phyloP scores from a whole-genome alignment of 2,797 vertebrate genomes.

The Darevskia nairensis region DNA sequence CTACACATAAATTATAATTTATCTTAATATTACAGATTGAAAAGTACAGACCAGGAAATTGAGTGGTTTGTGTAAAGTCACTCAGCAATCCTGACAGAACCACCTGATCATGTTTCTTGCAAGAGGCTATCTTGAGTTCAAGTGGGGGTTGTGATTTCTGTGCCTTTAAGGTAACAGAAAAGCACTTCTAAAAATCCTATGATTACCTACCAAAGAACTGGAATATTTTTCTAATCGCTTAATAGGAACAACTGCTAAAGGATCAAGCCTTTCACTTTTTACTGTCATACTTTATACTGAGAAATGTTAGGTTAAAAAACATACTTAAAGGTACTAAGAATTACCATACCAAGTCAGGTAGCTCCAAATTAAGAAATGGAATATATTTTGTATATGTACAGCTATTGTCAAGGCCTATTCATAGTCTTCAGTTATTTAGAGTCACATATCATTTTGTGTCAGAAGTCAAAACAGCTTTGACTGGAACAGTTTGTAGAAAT shows the following conservation, averaged over 20 bases:
- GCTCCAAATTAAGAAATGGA: not conserved
- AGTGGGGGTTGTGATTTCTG: not conserved
- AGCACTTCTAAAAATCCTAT: not conserved
- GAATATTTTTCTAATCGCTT: not conserved
- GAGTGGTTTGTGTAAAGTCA: conserved; percentile 19
- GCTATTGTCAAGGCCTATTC: not conserved
- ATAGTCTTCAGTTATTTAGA: not conserved
- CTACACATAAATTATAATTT: not conserved
- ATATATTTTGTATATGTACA: not conserved
- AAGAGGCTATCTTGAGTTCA: not conserved
- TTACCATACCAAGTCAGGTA: no score
- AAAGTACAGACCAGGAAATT: not conserved
- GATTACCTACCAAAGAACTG: not conserved
- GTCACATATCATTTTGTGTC: not conserved
- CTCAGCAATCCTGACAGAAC: not conserved
- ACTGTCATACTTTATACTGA: not conserved
- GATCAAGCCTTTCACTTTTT: not conserved
- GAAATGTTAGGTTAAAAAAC: not conserved
- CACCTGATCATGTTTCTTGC: conserved; percentile 26
- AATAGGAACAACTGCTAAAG: not conserved
- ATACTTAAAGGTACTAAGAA: not conserved
- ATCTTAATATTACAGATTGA: conserved; percentile 1
- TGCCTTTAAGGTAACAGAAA: not conserved
- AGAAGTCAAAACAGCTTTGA: not conserved
- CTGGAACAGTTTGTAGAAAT: not conserved